Evolutionary conservation across 2,113 vertebrate species (phyloP).

Genomic region (Anguilla rostrata): DNA sequence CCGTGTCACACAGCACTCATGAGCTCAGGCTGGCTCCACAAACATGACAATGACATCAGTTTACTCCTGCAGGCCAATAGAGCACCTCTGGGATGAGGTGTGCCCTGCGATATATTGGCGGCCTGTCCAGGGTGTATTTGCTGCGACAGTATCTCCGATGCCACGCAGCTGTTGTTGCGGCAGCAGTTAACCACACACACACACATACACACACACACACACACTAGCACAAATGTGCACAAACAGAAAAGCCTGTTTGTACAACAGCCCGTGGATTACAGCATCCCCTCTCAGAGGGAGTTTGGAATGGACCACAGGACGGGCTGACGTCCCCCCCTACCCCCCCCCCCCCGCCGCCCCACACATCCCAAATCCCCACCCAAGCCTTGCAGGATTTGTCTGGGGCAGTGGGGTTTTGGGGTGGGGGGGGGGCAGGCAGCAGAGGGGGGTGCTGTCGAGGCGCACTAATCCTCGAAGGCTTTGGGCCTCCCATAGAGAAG

Average conservation of each 20-base stretch:
- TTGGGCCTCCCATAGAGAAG: slow-evolving; percentile 6
- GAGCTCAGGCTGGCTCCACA: too few relatives aligned
- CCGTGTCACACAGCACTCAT: too few relatives aligned
- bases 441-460: not conserved
- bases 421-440: not conserved
- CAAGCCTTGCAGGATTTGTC: not conserved
- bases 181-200: not conserved
- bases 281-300: not conserved
- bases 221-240: not conserved
- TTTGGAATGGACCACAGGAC: not conserved
- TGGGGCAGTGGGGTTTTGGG: not conserved
- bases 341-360: not conserved
- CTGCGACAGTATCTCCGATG: too few relatives aligned
- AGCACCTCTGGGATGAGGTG: too few relatives aligned
- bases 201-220: not conserved
- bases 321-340: not conserved
- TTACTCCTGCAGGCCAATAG: too few relatives aligned
- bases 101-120: too few relatives aligned
- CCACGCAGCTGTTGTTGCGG: not conserved
- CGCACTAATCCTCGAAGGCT: not conserved
- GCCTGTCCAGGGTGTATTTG: too few relatives aligned
- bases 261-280: not conserved
- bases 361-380: not conserved
- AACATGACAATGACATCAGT: too few relatives aligned
- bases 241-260: not conserved